A percentile compares a stretch with the other conserved stretches of the same genome.
phyloP scores from a whole-genome alignment of 2,797 vertebrate species.

The Erpetoichthys calabaricus region DNA sequence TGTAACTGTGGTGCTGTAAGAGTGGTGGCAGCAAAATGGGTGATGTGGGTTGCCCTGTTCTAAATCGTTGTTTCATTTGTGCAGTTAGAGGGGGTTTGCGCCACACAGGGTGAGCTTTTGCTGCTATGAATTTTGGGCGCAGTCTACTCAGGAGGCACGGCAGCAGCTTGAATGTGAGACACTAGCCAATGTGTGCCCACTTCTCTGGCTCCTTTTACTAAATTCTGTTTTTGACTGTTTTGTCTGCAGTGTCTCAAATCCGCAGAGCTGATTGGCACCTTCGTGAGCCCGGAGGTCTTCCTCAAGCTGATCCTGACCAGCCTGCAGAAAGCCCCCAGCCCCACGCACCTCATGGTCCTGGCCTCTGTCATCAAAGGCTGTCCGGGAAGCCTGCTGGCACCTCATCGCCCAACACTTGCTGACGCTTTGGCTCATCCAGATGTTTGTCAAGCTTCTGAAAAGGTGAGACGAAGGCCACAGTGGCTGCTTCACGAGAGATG shows the following conservation, averaged over 20 bases:
- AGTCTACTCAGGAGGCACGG: too few relatives aligned
- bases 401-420: constrained; percentile 55
- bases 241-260: constrained; percentile 55
- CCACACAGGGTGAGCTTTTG: too few relatives aligned
- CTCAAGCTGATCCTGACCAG: constrained; percentile 63
- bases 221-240: constrained; percentile 7
- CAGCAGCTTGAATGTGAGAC: too few relatives aligned
- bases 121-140: too few relatives aligned
- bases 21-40: too few relatives aligned
- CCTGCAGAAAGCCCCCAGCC: constrained; percentile 43
- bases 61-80: too few relatives aligned
- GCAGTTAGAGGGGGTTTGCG: too few relatives aligned
- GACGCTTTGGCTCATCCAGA: constrained; percentile 41
- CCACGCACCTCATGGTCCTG: constrained; percentile 66
- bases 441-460: constrained; percentile 62
- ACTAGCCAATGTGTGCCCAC: too few relatives aligned
- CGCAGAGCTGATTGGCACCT: constrained; percentile 68
- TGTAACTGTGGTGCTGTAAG: too few relatives aligned
- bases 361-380: constrained; percentile 60
- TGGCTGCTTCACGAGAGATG: background rate
- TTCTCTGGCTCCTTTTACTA: background rate
- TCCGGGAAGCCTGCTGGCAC: constrained; percentile 46
- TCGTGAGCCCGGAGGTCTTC: constrained; percentile 70
- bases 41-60: too few relatives aligned
- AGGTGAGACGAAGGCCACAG: constrained; percentile 48